Percentiles rank a stretch among this genome's conserved stretches.
Evolutionary conservation across 2,113 vertebrate species (phyloP).

Genomic region (Thalassarche chlororhynchos): DNA sequence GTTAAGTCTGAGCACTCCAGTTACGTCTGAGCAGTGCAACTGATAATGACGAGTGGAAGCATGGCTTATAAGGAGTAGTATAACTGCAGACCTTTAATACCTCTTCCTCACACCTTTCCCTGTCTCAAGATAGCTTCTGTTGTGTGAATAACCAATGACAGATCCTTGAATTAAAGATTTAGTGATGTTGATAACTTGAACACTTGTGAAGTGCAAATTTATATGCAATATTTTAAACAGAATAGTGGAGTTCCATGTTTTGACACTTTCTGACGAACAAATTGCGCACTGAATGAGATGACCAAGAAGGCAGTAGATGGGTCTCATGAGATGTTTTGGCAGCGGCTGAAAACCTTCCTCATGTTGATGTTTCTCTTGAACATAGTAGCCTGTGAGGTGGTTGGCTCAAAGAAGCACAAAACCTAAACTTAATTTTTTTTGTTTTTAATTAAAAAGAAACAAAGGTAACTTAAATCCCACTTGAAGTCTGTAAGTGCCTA

Average conservation of each 20-base stretch:
- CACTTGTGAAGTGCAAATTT: neutral
- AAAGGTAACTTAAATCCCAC: neutral
- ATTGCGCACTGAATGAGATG: neutral
- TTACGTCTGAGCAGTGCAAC: neutral
- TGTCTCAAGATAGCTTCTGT: neutral
- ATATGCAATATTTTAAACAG: neutral
- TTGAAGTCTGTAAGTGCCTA: neutral
- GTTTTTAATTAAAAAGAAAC: neutral
- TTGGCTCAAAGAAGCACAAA: neutral
- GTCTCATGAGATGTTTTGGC: neutral
- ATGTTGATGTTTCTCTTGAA: neutral
- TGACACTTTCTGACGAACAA: neutral
- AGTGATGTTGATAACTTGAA: neutral
- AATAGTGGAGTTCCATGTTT: neutral
- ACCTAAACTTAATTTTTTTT: neutral
- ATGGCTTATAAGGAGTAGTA: neutral
- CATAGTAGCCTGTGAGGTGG: neutral
- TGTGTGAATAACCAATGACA: neutral
- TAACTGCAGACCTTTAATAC: neutral
- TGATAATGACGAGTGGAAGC: accelerated
- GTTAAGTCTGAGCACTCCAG: neutral
- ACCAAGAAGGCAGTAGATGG: neutral
- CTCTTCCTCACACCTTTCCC: neutral
- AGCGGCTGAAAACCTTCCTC: neutral
- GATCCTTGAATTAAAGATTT: neutral